Conservation (phyloP, 1,140 invertebrate genomes). For the Gryllus bimaculatus region DNA sequence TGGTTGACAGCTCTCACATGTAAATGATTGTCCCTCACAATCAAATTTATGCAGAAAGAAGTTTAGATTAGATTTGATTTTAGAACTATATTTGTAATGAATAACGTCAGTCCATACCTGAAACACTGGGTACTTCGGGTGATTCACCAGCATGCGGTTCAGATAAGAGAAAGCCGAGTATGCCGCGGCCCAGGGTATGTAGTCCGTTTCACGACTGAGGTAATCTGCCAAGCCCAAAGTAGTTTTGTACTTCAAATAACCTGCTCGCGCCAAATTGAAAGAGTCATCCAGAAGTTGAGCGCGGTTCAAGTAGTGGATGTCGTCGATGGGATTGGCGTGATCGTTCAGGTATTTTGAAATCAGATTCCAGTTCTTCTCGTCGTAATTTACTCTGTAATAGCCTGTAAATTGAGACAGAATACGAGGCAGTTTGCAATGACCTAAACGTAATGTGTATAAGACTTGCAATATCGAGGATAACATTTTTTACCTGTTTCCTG, state of each 20-base stretch:
- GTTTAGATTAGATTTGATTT: too few species aligned
- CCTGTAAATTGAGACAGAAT: conserved; percentile 30
- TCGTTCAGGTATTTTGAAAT: conserved; percentile 37
- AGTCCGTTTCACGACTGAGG: conserved; percentile 42
- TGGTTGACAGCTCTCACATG: too few species aligned
- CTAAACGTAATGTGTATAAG: too few species aligned
- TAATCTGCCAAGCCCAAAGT: conserved; percentile 42
- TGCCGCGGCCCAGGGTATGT: conserved; percentile 35
- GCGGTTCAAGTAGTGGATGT: conserved; percentile 48
- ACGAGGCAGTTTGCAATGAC: too few species aligned
- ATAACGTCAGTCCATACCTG: neutral
- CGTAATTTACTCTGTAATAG: conserved; percentile 56
- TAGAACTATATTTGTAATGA: too few species aligned
- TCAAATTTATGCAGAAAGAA: too few species aligned
- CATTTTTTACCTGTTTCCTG: conserved; percentile 45
- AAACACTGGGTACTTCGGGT: neutral
- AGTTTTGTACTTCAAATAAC: conserved; percentile 30
- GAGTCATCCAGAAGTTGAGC: conserved; percentile 49
- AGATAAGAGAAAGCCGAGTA: conserved; percentile 13
- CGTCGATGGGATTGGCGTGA: conserved; percentile 27
- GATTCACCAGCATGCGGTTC: conserved; percentile 6
- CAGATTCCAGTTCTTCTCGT: conserved; percentile 38
- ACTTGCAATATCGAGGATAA: too few species aligned
- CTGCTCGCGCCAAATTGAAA: conserved; percentile 35
- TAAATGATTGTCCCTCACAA: too few species aligned